These are phyloP conservation scores for Daktulosphaira vitifoliae DNA, from an alignment of 1,140 invertebrate species.

Conservation along the genomic window DNA sequence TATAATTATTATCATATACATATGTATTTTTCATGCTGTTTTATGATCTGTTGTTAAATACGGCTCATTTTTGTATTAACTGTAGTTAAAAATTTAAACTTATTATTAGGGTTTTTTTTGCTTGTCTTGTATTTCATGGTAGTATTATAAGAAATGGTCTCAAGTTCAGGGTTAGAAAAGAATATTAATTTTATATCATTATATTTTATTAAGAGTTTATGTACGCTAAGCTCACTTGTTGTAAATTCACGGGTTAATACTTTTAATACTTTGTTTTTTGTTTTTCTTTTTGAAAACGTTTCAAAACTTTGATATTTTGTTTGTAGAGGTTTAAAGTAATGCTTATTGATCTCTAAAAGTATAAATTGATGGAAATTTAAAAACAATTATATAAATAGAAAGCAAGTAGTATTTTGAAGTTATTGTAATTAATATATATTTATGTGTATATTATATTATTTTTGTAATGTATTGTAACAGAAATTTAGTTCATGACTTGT, in stretches of 20 bases:
- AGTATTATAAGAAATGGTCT: constrained; percentile 26
- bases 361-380: background rate
- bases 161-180: constrained; percentile 21
- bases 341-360: constrained; percentile 25
- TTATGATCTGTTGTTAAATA: too few species aligned
- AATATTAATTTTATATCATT: constrained; percentile 20
- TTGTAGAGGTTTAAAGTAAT: constrained; percentile 30
- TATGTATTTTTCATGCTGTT: too few species aligned
- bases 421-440: background rate
- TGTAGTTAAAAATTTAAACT: too few species aligned
- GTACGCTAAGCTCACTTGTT: constrained; percentile 29
- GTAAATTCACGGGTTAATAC: constrained; percentile 28
- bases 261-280: constrained; percentile 25
- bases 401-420: background rate
- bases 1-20: too few species aligned
- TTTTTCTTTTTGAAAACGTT: constrained; percentile 16
- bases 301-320: constrained; percentile 11
- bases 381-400: background rate
- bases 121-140: constrained; percentile 28
- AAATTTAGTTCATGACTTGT: background rate
- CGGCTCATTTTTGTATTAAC: too few species aligned
- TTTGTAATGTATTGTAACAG: background rate
- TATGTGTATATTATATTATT: constrained; percentile 12
- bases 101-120: constrained; percentile 19
- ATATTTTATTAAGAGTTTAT: constrained; percentile 33